Evolutionary conservation across 2,888 invertebrate genomes (phyloP).

Genomic region (Baccha elongata): DNA sequence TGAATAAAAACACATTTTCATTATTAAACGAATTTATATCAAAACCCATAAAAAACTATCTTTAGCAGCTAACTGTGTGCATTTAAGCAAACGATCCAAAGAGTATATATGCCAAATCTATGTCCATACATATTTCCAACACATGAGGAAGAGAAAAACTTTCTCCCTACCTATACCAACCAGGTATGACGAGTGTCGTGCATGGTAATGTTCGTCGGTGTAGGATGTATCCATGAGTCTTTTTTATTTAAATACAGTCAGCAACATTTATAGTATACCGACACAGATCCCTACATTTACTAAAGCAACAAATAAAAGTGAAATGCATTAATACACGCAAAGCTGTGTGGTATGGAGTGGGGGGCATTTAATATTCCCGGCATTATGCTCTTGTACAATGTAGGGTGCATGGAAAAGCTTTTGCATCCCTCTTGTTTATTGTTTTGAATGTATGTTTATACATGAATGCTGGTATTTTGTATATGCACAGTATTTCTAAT

Average conservation of each 20-base stretch:
- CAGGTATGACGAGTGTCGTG: conserved; percentile 18
- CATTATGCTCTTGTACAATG: conserved; percentile 24
- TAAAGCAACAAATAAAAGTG: conserved; percentile 69
- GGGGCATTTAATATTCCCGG: conserved; percentile 55
- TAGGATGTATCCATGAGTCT: neutral
- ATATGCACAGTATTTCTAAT: neutral
- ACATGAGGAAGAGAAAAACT: conserved; percentile 73
- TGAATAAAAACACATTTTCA: conserved; percentile 43
- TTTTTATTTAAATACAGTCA: conserved; percentile 16
- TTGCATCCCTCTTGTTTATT: neutral
- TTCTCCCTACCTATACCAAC: conserved; percentile 68
- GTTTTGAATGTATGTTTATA: neutral
- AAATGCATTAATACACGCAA: conserved; percentile 56
- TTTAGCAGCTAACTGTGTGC: conserved; percentile 36
- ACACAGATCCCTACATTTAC: conserved; percentile 43
- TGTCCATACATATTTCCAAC: conserved; percentile 34
- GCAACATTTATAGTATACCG: conserved; percentile 28
- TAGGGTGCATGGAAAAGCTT: conserved; percentile 9
- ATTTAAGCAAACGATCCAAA: conserved; percentile 58
- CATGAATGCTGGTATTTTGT: too few relatives aligned
- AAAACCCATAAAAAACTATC: conserved; percentile 35
- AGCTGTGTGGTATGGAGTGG: conserved; percentile 11
- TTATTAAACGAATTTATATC: conserved; percentile 60
- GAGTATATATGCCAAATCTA: conserved; percentile 67
- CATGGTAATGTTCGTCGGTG: neutral